Base-by-base conservation (phyloP, 2,113 vertebrate species). In the Oxyruncus cristatus region DNA sequence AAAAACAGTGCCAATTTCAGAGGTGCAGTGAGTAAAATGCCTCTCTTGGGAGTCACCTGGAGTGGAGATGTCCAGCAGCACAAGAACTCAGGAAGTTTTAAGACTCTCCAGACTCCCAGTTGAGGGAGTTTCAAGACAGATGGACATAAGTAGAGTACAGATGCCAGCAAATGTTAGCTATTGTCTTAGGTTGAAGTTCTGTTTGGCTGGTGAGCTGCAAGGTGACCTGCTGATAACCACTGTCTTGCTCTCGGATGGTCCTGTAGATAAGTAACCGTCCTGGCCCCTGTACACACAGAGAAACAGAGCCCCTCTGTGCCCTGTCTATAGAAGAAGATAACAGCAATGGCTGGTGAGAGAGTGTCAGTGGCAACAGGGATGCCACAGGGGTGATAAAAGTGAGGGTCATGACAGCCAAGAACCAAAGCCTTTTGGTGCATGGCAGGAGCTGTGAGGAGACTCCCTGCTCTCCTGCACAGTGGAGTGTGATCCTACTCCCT, bases 401-500 rank as follows among this genome's bases (percentile, higher is more conserved):
- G 19, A 11, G 42, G 47, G 27, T 65, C 41, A 27, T 0, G 11
- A 73, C 62, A 76, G 41, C 5, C 70, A 50, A 77, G 55, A 47
- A 49, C 44, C 33, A 63, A 75, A 90, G 50, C 9, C 22, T 37
- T 55, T 33, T 23, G 5, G 59, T 52, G 50, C 24, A 11, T 7
- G 28, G 62, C 49, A 76, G 66, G 27, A 92, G 32, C 37, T 61
- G 35, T 59, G 42, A 85, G 62, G n/a, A 92, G 22, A 28, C 18
- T 46, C 46, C 24, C 0, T 0, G 18, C 32, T 73, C 55, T 76
- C 67, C 72, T 68, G 11, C 17, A 41, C 0, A 3, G 6, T 6
- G 5, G 12, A 18, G 5, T 49, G 50, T 44, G 28, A 80, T n/a
- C 47, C 26, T 22, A 1, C 2, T 0, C 8, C 46, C 41, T 67